Base-by-base conservation (phyloP, 2,888 invertebrate species). In the Platycnemis pennipes region DNA sequence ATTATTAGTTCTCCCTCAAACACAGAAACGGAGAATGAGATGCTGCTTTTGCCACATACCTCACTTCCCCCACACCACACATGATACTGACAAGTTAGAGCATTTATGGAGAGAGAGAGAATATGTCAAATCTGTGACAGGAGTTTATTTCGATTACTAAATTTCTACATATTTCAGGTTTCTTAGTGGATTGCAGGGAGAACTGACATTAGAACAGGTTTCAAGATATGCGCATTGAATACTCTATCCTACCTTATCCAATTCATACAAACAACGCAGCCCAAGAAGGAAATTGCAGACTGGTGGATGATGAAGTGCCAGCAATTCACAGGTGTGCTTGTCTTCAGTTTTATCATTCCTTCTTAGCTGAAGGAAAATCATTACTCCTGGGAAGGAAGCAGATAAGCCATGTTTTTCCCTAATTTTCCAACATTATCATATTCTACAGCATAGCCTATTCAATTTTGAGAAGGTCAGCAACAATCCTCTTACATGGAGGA, bases 341-440 rank as follows among this genome's bases (percentile, higher is more conserved):
- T 86, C 86, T 86, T 86, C 86, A 7, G 8, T 86, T 86, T 86
- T 44, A 86, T 86, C 86, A 44, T 86, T 86, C 86, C 86, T 86
- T 86, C 86, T 86, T 86, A 22, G 86, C 86, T 86, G 86, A 86
- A 86, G 86, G 86, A 86, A 86, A 86, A 44, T 86, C 44, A 86
- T 86, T 86, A 86, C 86, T 86, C 86, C 86, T 86, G 86, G 86
- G 86, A 86, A 86, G 37, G 86, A 86, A 86, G 86, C 86, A 86
- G 86, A 86, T 86, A 86, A 86, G 86, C 86, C 86, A 86, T 42
- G 44, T 86, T 86, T 86, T 86, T 86, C 86, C 86, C 86, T 86
- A 86, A 42, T 44, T 22, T 86, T 86, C 16, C n/a, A 63, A 86
- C 44, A 86, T 44, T 44, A 3, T 86, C 44, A 44, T 86, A 86